Percentiles rank a stretch among this genome's conserved stretches.
These are phyloP conservation scores for Pelecanoides urinatrix DNA, from an alignment of 2,113 vertebrate genomes.

Conservation along the genomic window DNA sequence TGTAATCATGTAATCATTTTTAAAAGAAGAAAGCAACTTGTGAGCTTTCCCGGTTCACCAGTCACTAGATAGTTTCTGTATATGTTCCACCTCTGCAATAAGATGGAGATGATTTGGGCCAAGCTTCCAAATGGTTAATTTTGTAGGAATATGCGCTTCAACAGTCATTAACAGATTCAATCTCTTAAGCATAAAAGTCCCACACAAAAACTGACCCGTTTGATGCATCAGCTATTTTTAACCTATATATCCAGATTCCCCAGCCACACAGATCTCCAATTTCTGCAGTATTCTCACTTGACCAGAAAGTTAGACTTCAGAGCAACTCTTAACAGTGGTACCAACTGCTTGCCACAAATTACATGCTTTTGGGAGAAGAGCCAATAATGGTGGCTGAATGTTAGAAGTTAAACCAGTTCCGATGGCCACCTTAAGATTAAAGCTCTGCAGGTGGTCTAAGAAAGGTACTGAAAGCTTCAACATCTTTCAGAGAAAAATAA, in stretches of 20 bases:
- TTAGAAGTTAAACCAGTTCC: constrained; percentile 16
- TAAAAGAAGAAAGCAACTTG: neutral
- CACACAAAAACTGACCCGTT: constrained; percentile 28
- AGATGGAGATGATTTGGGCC: neutral
- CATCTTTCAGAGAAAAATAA: neutral
- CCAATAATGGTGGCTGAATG: neutral
- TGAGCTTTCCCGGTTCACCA: neutral
- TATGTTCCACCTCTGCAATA: neutral
- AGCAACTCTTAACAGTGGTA: neutral
- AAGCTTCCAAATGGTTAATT: constrained; percentile 30
- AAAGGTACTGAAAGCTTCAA: neutral
- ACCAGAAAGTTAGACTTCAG: neutral
- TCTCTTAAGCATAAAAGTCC: constrained; percentile 11
- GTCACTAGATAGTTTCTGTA: neutral
- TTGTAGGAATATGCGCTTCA: constrained; percentile 20
- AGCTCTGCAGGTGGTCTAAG: neutral
- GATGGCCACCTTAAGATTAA: neutral
- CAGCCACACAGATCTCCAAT: neutral
- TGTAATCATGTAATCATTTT: neutral
- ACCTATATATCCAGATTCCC: constrained; percentile 16
- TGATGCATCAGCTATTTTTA: constrained; percentile 59
- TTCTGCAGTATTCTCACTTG: constrained; percentile 38
- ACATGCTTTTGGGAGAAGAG: neutral
- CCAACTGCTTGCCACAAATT: constrained; percentile 6
- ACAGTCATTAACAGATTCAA: constrained; percentile 4